A percentile compares a stretch with the other conserved stretches of the same genome.
Conservation (phyloP, 2,888 invertebrate species). For the Nebria salina region DNA sequence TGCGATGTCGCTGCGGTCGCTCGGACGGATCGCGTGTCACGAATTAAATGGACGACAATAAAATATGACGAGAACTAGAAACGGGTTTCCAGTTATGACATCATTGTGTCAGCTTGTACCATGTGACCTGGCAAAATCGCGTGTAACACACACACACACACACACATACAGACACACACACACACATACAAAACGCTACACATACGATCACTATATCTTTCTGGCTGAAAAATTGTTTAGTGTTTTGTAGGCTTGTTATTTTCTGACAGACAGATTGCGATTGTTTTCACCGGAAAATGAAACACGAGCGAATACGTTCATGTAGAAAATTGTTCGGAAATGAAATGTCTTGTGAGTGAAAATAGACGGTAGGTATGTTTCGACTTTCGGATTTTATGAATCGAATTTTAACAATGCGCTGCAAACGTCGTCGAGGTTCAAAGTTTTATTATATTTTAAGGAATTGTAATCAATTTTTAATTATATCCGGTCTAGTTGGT, state of each 20-base stretch:
- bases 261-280: conserved; percentile 33
- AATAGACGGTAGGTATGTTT: neutral
- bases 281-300: conserved; percentile 32
- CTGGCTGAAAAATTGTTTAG: conserved; percentile 26
- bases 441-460: neutral
- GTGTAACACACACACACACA: neutral
- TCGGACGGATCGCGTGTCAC: conserved; percentile 41
- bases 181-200: neutral
- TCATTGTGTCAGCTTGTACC: conserved; percentile 13
- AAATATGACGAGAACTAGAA: conserved; percentile 10
- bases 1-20: conserved; percentile 35
- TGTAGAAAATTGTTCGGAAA: conserved; percentile 33
- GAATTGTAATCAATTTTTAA: neutral
- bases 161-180: neutral
- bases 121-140: neutral
- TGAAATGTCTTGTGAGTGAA: conserved; percentile 21
- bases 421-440: neutral
- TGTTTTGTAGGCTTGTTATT: conserved; percentile 20
- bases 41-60: conserved; percentile 38
- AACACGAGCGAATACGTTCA: conserved; percentile 27
- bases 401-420: neutral
- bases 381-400: neutral
- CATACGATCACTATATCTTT: neutral
- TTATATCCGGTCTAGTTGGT: neutral
- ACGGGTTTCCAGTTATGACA: conserved; percentile 7